A percentile compares a stretch with the other conserved stretches of the same genome.
Conservation (phyloP, 2,113 vertebrate genomes). For the Hyla sarda region DNA sequence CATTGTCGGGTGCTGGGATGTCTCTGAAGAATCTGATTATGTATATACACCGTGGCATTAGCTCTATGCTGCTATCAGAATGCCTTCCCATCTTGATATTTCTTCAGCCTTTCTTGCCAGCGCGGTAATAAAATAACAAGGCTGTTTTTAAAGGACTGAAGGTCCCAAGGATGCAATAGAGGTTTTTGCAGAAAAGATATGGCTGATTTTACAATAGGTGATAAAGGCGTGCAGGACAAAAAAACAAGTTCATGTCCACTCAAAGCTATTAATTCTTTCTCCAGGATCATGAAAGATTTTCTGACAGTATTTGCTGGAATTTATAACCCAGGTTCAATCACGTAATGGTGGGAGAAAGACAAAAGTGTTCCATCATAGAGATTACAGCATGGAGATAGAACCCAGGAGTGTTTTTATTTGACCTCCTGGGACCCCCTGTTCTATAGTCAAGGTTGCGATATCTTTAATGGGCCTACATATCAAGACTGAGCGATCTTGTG, state of each 20-base stretch:
- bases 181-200: slow-evolving; percentile 42
- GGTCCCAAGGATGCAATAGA: slow-evolving; percentile 54
- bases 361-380: slow-evolving; percentile 42
- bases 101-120: slow-evolving; percentile 21
- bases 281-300: slow-evolving; percentile 53
- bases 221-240: slow-evolving; percentile 51
- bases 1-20: too few species aligned
- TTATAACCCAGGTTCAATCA: slow-evolving; percentile 54
- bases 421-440: slow-evolving; percentile 2
- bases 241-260: slow-evolving; percentile 54
- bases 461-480: slow-evolving; percentile 40
- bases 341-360: slow-evolving; percentile 46
- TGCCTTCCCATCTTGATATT: neutral
- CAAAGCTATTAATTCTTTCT: slow-evolving; percentile 56
- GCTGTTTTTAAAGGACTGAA: slow-evolving; percentile 48
- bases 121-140: slow-evolving; percentile 56
- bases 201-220: slow-evolving; percentile 56
- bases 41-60: neutral
- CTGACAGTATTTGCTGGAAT: slow-evolving; percentile 55
- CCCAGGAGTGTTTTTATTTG: slow-evolving; percentile 36
- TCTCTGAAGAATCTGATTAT: neutral
- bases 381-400: slow-evolving; percentile 43
- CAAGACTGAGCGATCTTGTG: slow-evolving; percentile 1
- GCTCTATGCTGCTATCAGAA: neutral
- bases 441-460: slow-evolving; percentile 46